Evolutionary conservation across 2,888 invertebrate genomes (phyloP), one percentile per base, ranked within the genome.

Genomic region (Zonitis immaculata): DNA sequence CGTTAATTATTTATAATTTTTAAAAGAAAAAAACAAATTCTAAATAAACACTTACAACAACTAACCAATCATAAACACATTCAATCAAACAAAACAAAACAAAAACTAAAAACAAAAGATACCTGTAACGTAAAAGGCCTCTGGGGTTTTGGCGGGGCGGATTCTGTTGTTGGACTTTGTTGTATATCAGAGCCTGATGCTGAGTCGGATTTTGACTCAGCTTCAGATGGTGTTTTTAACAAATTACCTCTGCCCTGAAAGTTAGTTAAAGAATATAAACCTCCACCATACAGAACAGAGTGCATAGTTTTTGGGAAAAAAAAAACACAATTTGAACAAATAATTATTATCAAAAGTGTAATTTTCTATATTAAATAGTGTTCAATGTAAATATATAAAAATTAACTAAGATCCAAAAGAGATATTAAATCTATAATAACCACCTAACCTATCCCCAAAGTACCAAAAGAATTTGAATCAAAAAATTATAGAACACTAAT

Each of bases 81-180:
- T 4, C 22, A 4, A 22, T 22, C 22, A 58, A 46, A 53, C 25
- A 54, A 62, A 59, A 53, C 43, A 32, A 52, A 60, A 49, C 30
- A 30, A 52, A 57, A 49, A 51, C 32, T n/a, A n/a, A n/a, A 59
- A 59, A 46, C 51, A 42, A 47, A 62, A 59, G 51, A 71, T 81
- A 82, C 82, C 82, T 82, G 80, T 66, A 82, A 75, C 63, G 81
- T 79, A 74, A 81, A 80, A 67, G 82, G 81, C 73, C 81, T 77
- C 72, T 80, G 80, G 61, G 80, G 79, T 75, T 80, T 81, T 61
- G 75, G 73, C 58, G 66, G 58, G 69, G 74, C 69, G 73, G 75
- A 61, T 59, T 69, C 70, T 52, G 68, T 59, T 57, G 67, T 61
- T 58, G 73, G 71, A 66, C 71, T 73, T 20, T 39, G 39, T 59